Percentiles rank a stretch among this genome's conserved stretches.
These are phyloP conservation scores for Protonemura montana DNA, from an alignment of 2,888 invertebrate species.

Conservation along the genomic window DNA sequence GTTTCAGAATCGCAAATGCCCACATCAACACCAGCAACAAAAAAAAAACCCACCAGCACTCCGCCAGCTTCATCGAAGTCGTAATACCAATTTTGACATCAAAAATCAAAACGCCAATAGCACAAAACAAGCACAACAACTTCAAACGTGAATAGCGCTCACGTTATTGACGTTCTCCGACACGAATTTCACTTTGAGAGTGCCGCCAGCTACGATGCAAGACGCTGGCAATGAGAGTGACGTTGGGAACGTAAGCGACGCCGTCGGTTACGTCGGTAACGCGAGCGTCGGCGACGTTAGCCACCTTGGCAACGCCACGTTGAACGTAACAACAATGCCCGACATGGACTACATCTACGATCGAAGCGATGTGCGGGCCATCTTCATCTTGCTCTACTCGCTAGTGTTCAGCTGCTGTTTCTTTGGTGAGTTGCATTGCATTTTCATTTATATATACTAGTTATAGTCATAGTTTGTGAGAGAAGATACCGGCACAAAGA, in stretches of 20 bases:
- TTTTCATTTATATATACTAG: too few relatives aligned
- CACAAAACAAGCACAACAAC: not conserved
- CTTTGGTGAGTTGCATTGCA: constrained; percentile 72
- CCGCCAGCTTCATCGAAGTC: too few relatives aligned
- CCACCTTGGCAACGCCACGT: not conserved
- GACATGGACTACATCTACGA: constrained; percentile 74
- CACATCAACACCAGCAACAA: too few relatives aligned
- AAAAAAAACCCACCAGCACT: too few relatives aligned
- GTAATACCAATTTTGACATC: too few relatives aligned
- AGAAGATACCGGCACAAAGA: too few relatives aligned
- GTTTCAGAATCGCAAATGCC: too few relatives aligned
- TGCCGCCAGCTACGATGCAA: not conserved
- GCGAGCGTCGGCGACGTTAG: not conserved
- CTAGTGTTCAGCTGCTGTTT: constrained; percentile 83
- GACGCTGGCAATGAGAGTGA: not conserved
- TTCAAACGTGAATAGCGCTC: not conserved
- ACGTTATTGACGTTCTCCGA: not conserved
- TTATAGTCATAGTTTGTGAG: too few relatives aligned
- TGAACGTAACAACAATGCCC: constrained; percentile 10
- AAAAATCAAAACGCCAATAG: not conserved
- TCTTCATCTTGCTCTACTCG: constrained; percentile 78
- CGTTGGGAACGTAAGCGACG: not conserved
- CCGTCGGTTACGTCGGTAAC: not conserved
- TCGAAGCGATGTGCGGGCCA: constrained; percentile 73
- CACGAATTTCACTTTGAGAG: not conserved